Evolutionary conservation across 2,888 invertebrate genomes (phyloP), one percentile per base, ranked within the genome.

Genomic region (Sisyra nigra): DNA sequence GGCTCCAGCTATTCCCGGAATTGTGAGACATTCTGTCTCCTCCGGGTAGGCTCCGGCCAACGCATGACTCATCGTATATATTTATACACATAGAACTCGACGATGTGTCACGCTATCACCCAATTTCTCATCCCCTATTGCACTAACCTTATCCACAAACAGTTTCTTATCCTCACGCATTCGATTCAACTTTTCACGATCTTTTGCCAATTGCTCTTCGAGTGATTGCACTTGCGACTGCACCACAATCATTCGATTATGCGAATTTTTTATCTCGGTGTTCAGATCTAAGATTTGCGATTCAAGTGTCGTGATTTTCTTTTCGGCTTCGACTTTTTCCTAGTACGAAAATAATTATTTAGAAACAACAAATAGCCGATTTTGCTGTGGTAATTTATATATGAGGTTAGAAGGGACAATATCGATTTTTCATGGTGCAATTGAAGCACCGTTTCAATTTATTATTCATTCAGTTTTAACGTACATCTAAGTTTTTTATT

Each of bases 81-180:
- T 24, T 24, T 24, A 24, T 5, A 24, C 24, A 24, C 7, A 24
- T 24, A 24, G 5, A 24, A 24, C 24, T 24, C 24, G 24, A n/a
- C n/a, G n/a, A 24, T 24, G 24, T 24, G 24, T 24, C 24, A 24
- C 24, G 24, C 24, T 24, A 24, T 24, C 24, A 3, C 24, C 24
- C n/a, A n/a, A n/a, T 24, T 24, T 24, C 24, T 7, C 24, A 24
- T 24, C 7, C 24, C 7, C 24, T 7, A 24, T 7, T 24, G 7
- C 7, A 14, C 37, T 39, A 32, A 57, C 62, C 57, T 61, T 61
- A 11, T 59, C 57, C 2, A 58, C 44, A 1, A 61, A 53, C 10
- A 55, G 50, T 45, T 52, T 57, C 43, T 60, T 61, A 31, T 62
- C 62, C 39, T 61, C 60, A 3, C 59, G 52, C 4, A 61, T 45